Evolutionary conservation across 2,113 vertebrate genomes (phyloP), one percentile per base, ranked within the genome.

Genomic region (Phocoena sinus): DNA sequence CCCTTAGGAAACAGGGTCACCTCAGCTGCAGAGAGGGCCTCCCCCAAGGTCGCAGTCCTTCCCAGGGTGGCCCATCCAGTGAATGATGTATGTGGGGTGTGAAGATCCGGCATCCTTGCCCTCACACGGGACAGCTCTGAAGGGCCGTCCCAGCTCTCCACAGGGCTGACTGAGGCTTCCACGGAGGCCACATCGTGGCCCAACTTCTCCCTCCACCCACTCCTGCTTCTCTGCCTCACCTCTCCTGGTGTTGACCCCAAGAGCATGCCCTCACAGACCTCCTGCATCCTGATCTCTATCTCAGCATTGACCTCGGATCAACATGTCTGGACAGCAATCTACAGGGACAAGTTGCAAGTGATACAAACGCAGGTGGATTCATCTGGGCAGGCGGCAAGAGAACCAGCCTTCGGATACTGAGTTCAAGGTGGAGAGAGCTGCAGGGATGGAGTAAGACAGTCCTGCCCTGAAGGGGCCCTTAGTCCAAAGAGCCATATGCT

Each of bases 351-450:
- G 9, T 2, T 5, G 44, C 26, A 53, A 44, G 38, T 13, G 5
- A 23, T 31, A 26, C 23, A 23, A 21, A 41, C 0, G 2, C 8
- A 8, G 5, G 23, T 14, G 65, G n/a, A 47, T 21, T 36, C 70
- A 38, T 50, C 38, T 21, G 56, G 38, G 73, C 0, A 14, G n/a
- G 20, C 25, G 18, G 44, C n/a, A 23, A 17, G 20, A n/a, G 20
- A 67, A 23, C 20, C 15, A 38, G 91, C 26, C 44, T 26, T 53
- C 1, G 10, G 81, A 38, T 47, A 3, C 21, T 38, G 47, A 47
- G 31, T 17, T 36, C 12, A 26, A 74, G 63, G 28, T 25, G 14
- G 17, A 5, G 38, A 80, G 8, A 80, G 74, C 17, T 1, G 5
- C 10, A 15, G 67, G 33, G 63, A 31, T 17, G 31, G 25, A 71